Conservation (phyloP, 2,888 invertebrate species). For the Isotomurus palustris region DNA sequence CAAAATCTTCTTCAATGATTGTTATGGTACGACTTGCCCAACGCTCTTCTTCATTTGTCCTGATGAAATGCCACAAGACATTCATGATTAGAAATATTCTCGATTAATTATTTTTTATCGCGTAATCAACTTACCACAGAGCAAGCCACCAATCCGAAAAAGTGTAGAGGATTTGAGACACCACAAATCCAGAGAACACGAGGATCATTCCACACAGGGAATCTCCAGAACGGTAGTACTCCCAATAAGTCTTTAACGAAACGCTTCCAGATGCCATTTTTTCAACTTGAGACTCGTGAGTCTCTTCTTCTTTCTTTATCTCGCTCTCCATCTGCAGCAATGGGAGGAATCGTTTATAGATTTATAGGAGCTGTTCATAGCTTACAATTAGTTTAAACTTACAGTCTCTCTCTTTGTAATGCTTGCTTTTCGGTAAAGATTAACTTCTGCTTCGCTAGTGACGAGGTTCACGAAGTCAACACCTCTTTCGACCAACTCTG, state of each 20-base stretch:
- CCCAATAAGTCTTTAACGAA: constrained; percentile 52
- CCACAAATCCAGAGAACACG: constrained; percentile 24
- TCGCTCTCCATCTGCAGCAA: constrained; percentile 17
- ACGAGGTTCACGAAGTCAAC: constrained; percentile 36
- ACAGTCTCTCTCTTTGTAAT: constrained; percentile 28
- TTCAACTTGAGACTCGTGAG: constrained; percentile 30
- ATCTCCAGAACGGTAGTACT: constrained; percentile 42
- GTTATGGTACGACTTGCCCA: no score
- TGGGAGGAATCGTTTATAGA: background rate
- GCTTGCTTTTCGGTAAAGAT: constrained; percentile 20
- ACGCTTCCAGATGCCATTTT: constrained; percentile 42
- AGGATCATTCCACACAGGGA: constrained; percentile 17
- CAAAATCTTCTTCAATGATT: constrained; percentile 6
- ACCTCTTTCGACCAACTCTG: constrained; percentile 22
- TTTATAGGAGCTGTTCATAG: background rate
- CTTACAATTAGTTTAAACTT: background rate
- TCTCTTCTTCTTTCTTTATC: constrained; percentile 28
- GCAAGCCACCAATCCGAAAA: constrained; percentile 39
- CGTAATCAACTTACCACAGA: constrained; percentile 28
- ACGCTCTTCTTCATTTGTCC: constrained; percentile 17
- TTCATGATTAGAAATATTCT: no score
- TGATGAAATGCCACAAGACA: no score
- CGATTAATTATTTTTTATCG: background rate
- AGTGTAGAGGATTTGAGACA: constrained; percentile 33
- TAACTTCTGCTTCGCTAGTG: constrained; percentile 23